Base-by-base conservation (phyloP, 2,113 vertebrate genomes). In the Sebastes fasciatus region DNA sequence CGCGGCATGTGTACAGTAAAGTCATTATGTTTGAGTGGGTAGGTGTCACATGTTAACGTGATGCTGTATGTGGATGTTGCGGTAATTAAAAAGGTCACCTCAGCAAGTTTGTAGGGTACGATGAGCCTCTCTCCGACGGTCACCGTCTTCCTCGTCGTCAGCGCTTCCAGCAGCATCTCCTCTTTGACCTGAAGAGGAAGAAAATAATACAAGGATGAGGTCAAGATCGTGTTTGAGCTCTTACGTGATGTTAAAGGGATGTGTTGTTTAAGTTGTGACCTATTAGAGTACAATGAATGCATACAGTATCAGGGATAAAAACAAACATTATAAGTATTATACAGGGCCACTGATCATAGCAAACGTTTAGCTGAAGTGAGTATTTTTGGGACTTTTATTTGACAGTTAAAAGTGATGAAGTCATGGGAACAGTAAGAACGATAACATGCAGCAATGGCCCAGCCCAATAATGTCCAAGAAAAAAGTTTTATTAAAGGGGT, bases 41-140 rank as follows among this genome's bases (percentile, higher is more conserved):
- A n/a, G 57, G 45, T 63, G 55, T 81, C 66, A 45, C 16, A 46
- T 49, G n/a, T 19, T 58, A 42, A 21, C n/a, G 7, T 4, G 9
- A 8, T 11, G 52, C 10, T 9, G 23, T 7, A 9, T 52, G 45
- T 77, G 23, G 11, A 69, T 9, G 26, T 40, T 61, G 45, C 2
- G 2, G 26, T 34, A 7, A 23, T 8, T 71, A 16, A 70, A 76
- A 68, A 45, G 1, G 66, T 93, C 89, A 99, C 98, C 97, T 99
- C 98, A 75, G 97, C 95, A 12, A 99, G 92, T 75, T 97, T 99
- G 90, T 99, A 99, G 0, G 98, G 98, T 14, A 99, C 95, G 73
- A 99, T 97, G 82, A 99, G 96, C 88, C 96, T 97, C 93, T 99
- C 98, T 70, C 98, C 98, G 3, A 99, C 98, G 0, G 98, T 99